Evolutionary conservation across 2,113 vertebrate genomes (phyloP).

Genomic region (Hyperoodon ampullatus): DNA sequence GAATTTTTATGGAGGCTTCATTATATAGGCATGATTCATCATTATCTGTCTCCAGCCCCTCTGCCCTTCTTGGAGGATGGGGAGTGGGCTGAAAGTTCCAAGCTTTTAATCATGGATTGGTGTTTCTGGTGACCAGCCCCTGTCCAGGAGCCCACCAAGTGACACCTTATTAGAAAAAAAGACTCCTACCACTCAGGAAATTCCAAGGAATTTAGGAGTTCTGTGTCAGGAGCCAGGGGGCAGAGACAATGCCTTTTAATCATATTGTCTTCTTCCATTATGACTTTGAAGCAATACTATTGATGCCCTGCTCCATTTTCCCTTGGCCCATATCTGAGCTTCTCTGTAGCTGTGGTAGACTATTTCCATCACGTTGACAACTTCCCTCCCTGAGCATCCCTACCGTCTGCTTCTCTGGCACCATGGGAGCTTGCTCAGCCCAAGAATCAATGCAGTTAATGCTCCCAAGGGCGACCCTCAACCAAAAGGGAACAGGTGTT

Average conservation of each 20-base stretch:
- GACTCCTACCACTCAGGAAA: neutral
- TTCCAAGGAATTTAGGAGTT: neutral
- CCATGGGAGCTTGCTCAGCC: neutral
- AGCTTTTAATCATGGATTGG: neutral
- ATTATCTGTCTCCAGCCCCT: neutral
- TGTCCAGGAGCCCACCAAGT: neutral
- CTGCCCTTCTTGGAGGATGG: neutral
- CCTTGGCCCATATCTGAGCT: neutral
- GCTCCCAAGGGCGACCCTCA: neutral
- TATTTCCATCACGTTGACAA: neutral
- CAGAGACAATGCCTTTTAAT: neutral
- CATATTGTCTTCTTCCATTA: neutral
- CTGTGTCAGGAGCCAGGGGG: no score
- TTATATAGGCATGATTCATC: neutral
- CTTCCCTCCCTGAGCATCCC: neutral
- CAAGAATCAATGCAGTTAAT: neutral
- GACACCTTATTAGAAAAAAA: neutral
- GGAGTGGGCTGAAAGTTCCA: neutral
- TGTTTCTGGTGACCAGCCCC: neutral
- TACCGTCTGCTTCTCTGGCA: neutral
- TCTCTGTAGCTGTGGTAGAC: neutral
- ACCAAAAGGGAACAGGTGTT: neutral
- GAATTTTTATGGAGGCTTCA: neutral
- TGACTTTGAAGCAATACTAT: neutral
- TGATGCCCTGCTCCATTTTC: neutral